Evolutionary conservation across 2,888 invertebrate genomes (phyloP), one percentile per base, ranked within the genome.

Genomic region (Drosophila maculinotata): DNA sequence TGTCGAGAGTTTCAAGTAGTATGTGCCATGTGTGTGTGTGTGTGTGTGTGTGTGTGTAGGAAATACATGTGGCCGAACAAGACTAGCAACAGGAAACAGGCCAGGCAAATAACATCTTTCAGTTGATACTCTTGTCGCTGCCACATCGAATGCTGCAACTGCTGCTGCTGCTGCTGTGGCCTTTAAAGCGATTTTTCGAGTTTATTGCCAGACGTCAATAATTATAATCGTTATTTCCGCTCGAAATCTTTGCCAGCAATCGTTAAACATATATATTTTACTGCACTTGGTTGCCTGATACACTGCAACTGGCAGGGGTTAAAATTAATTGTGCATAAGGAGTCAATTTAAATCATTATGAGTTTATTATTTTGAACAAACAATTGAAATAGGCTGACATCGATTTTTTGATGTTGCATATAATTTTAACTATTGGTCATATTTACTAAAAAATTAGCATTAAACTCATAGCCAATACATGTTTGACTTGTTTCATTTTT

Each of bases 11-110:
- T 30, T 28, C 23, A 26, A 48, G 48, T 51, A 48, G 48, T 51
- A 14, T 60, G 48, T 62, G 54, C 52, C 44, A 57, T 66, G 30
- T 60, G 20, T 33, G 47, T 1, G 42, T 44, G 31, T 62, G 17
- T n/a, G 41, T 52, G 30, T 67, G 23, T 36, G 25, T 51, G 56
- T 48, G n/a, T n/a, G n/a, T n/a, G n/a, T n/a, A 65, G 83, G 83
- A 82, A 85, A 69, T 65, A 51, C 65, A 66, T 79, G 57, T 63
- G 72, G 56, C 59, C 65, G 53, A 69, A 65, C 65, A 75, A 53
- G 59, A 36, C 36, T 39, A 49, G 64, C 81, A 68, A 63, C 74
- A 56, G 80, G 86, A 86, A 83, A 68, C 80, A 65, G 47, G 41
- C 41, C 49, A 35, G 62, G 49, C 66, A 69, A 67, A 82, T 79